These are phyloP conservation scores for Tupaia chinensis DNA, from an alignment of 2,113 vertebrate species.

Conservation along the genomic window DNA sequence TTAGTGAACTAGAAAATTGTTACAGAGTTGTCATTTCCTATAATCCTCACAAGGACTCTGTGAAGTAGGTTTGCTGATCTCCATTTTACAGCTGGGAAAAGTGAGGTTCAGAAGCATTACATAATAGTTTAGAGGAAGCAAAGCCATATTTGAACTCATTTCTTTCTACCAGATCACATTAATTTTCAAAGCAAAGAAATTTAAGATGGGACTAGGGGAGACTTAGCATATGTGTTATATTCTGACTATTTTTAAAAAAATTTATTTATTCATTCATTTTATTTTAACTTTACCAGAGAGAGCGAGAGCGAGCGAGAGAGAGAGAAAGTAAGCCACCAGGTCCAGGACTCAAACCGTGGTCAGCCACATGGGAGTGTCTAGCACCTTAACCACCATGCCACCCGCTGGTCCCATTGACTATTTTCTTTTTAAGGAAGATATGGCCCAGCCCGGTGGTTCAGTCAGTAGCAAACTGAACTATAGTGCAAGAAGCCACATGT, in stretches of 20 bases:
- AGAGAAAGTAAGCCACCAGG: too few species aligned
- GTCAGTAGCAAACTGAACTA: too few species aligned
- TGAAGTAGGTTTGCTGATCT: neutral
- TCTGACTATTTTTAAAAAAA: neutral
- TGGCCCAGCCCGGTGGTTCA: too few species aligned
- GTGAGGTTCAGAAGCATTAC: neutral
- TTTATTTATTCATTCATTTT: too few species aligned
- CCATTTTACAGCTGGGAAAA: slow-evolving; percentile 1
- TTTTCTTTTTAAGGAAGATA: neutral
- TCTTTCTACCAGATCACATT: neutral
- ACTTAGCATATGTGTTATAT: neutral
- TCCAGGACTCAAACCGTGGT: too few species aligned
- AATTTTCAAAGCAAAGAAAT: slow-evolving; percentile 24
- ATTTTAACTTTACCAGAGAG: too few species aligned
- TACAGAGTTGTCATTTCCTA: neutral
- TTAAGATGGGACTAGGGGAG: neutral
- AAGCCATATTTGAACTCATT: neutral
- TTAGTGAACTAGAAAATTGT: neutral
- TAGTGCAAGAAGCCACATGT: too few species aligned
- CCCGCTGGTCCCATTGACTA: neutral
- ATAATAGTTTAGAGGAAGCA: neutral
- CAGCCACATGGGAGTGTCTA: too few species aligned
- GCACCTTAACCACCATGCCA: too few species aligned
- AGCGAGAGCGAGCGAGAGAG: too few species aligned
- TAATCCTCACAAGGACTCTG: neutral